phyloP scores from a whole-genome alignment of 2,113 vertebrate species.

The Gymnobelideus leadbeateri region DNA sequence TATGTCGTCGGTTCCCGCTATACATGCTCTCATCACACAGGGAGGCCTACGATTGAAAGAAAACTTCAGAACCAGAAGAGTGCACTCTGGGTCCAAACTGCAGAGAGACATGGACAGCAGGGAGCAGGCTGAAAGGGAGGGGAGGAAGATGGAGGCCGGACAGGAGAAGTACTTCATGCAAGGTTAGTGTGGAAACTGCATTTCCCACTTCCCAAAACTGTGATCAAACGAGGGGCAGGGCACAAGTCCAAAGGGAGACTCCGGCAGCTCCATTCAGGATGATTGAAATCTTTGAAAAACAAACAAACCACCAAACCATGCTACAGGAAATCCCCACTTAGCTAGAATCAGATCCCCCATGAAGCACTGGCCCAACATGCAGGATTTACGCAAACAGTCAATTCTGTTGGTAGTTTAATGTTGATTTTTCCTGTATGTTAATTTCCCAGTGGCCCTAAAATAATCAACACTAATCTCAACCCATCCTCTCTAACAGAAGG shows the following conservation, averaged over 20 bases:
- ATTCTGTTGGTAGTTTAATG: not conserved
- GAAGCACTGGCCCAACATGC: not conserved
- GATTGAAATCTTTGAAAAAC: not conserved
- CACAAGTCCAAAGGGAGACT: not conserved
- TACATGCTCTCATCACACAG: constrained; percentile 86
- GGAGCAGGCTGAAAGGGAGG: fast-evolving
- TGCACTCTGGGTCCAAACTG: not conserved
- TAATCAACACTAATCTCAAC: not conserved
- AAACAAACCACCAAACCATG: not conserved
- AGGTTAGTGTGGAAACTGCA: not conserved
- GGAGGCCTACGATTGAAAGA: constrained; percentile 84
- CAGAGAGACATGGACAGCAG: not conserved
- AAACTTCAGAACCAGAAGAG: constrained; percentile 61
- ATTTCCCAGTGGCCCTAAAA: not conserved
- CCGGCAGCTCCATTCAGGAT: fast-evolving
- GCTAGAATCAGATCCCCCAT: not conserved
- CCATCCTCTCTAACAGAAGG: not conserved
- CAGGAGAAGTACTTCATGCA: constrained; percentile 1
- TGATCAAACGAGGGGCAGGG: fast-evolving
- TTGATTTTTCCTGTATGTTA: not conserved
- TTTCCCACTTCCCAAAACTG: not conserved
- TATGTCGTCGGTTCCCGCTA: constrained; percentile 82
- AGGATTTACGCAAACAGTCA: not conserved
- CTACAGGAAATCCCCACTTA: not conserved
- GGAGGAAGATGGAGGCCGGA: not conserved